Evolutionary conservation across 2,888 invertebrate species (phyloP).

Genomic region (Lypha dubia): DNA sequence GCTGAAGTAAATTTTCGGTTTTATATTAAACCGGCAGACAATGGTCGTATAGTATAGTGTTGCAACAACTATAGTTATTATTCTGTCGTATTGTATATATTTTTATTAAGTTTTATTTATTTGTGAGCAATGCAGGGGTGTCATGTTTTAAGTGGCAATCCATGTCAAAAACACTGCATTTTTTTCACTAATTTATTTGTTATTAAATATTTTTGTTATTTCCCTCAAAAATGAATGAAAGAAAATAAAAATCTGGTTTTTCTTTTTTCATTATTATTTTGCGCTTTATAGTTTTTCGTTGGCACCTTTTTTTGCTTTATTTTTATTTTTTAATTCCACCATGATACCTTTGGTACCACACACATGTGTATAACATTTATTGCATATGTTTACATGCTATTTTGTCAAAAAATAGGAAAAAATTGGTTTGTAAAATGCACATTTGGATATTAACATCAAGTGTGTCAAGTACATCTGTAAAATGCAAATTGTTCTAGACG

Average conservation of each 20-base stretch:
- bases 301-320: not conserved
- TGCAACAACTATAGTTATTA: slow-evolving; percentile 26
- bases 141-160: slow-evolving; percentile 64
- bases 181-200: slow-evolving; percentile 49
- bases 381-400: not conserved
- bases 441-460: no score
- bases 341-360: no score
- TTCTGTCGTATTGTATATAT: slow-evolving; percentile 34
- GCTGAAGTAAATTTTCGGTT: slow-evolving; percentile 53
- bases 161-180: slow-evolving; percentile 59
- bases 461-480: no score
- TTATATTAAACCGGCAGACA: slow-evolving; percentile 50
- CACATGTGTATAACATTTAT: no score
- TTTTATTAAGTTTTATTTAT: slow-evolving; percentile 54
- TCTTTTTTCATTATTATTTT: slow-evolving; percentile 28
- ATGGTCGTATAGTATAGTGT: slow-evolving; percentile 48
- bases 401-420: no score
- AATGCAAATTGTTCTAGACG: no score
- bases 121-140: slow-evolving; percentile 63
- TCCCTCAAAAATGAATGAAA: not conserved
- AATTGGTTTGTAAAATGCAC: not conserved
- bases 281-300: not conserved
- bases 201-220: slow-evolving; percentile 3
- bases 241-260: not conserved
- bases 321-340: slow-evolving; percentile 5